Conservation (phyloP, 2,113 vertebrate genomes). For the Oncorhynchus mykiss region DNA sequence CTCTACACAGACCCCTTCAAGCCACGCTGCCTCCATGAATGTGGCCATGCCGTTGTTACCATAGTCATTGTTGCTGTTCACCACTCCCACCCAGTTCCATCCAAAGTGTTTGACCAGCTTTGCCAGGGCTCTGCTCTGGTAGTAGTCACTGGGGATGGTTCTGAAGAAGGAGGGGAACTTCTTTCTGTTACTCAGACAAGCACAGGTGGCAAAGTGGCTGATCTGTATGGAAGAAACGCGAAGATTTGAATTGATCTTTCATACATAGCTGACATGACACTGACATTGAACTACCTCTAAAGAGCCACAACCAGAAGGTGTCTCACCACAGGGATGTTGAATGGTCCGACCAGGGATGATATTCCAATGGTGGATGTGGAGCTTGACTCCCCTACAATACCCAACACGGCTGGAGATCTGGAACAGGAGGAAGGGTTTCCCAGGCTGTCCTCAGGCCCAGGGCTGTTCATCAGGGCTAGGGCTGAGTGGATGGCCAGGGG, state of each 20-base stretch:
- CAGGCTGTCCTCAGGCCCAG: slow-evolving; percentile 11
- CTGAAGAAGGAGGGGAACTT: slow-evolving; percentile 49
- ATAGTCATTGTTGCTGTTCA: slow-evolving; percentile 52
- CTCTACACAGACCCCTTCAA: slow-evolving; percentile 49
- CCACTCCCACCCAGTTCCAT: slow-evolving; percentile 58
- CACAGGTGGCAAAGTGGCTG: slow-evolving; percentile 59
- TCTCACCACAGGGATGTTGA: slow-evolving; percentile 36
- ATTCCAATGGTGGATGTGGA: slow-evolving; percentile 33
- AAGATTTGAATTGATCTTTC: too few species aligned
- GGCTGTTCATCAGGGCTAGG: slow-evolving; percentile 51
- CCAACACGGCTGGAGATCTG: slow-evolving; percentile 30
- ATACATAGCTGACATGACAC: too few species aligned
- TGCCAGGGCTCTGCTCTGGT: slow-evolving; percentile 54
- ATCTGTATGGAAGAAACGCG: slow-evolving; percentile 27
- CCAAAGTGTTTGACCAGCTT: slow-evolving; percentile 55
- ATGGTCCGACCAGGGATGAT: slow-evolving; percentile 24
- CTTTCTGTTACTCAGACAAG: slow-evolving; percentile 53
- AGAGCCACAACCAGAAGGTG: background rate
- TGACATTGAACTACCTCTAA: background rate
- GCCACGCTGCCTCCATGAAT: slow-evolving; percentile 40
- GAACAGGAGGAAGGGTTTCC: slow-evolving; percentile 21
- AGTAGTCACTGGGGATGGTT: slow-evolving; percentile 59
- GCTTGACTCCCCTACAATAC: slow-evolving; percentile 50
- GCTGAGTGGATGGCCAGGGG: slow-evolving; percentile 46
- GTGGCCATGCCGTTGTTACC: slow-evolving; percentile 53